A percentile compares a stretch with the other conserved stretches of the same genome.
phyloP scores from a whole-genome alignment of 2,888 invertebrate species.

The Helleia helle region DNA sequence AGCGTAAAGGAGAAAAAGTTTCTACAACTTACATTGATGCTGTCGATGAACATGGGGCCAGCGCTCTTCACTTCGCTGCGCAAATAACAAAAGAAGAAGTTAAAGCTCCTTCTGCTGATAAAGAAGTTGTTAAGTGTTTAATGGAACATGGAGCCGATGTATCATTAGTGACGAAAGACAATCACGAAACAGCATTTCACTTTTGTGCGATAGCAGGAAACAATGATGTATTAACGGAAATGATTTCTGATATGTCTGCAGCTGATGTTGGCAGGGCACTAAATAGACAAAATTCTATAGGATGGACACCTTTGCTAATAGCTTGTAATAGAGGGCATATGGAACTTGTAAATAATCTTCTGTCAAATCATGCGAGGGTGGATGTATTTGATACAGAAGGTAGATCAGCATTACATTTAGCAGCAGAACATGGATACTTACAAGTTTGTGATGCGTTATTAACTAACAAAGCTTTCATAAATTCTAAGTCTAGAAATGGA shows the following conservation, averaged over 20 bases:
- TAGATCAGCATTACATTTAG: conserved; percentile 94
- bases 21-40: conserved; percentile 91
- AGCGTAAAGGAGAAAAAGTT: conserved; percentile 81
- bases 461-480: conserved; percentile 98
- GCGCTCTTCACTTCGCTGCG: conserved; percentile 95
- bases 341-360: conserved; percentile 90
- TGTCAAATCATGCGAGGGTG: conserved; percentile 96
- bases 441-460: conserved; percentile 92
- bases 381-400: conserved; percentile 99
- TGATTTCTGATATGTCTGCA: conserved; percentile 92
- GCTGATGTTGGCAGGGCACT: conserved; percentile 94
- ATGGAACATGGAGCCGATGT: conserved; percentile 95
- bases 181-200: conserved; percentile 95
- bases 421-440: conserved; percentile 94
- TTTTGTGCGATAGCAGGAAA: conserved; percentile 96
- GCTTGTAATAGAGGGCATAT: conserved; percentile 97
- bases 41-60: conserved; percentile 93
- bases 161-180: conserved; percentile 86
- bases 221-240: conserved; percentile 94
- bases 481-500: conserved; percentile 97
- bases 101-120: conserved; percentile 79
- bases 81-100: conserved; percentile 90
- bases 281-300: conserved; percentile 93
- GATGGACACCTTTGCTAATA: conserved; percentile 97
- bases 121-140: conserved; percentile 91